Conservation (phyloP, 2,888 invertebrate species). For the Bembecia ichneumoniformis region DNA sequence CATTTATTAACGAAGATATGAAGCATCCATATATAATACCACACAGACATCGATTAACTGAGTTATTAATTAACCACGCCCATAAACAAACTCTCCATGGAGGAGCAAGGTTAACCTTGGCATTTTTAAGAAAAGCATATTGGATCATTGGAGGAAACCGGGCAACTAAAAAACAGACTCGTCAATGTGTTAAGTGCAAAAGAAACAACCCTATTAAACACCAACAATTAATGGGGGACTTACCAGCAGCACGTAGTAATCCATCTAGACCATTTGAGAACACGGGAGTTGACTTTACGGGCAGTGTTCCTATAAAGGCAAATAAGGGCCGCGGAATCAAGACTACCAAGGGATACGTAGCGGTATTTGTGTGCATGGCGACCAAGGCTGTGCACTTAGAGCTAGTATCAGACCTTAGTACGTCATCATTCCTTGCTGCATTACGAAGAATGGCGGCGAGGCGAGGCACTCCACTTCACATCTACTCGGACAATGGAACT, state of each 20-base stretch:
- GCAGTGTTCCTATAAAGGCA: constrained; percentile 4
- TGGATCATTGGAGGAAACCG: constrained; percentile 3
- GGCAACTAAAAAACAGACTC: constrained; percentile 1
- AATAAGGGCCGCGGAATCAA: constrained; percentile 9
- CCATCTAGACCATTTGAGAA: constrained; percentile 3
- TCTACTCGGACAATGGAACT: constrained; percentile 1
- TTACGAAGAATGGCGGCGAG: constrained; percentile 4
- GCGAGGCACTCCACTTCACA: constrained; percentile 2
- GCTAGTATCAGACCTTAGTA: constrained; percentile 8
- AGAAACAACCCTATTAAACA: constrained; percentile 1
- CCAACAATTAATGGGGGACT: not conserved
- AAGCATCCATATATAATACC: not conserved
- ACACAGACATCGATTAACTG: not conserved
- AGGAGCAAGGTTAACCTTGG: not conserved
- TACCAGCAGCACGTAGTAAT: not conserved
- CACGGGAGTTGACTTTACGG: constrained; percentile 4
- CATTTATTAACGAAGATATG: not conserved
- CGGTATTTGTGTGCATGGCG: constrained; percentile 12
- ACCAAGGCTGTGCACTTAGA: constrained; percentile 12
- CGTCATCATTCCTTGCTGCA: constrained; percentile 8
- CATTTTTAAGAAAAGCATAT: not conserved
- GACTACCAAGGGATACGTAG: constrained; percentile 11
- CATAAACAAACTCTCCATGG: not conserved
- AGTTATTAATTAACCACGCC: not conserved
- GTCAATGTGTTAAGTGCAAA: constrained; percentile 1